Evolutionary conservation across 2,113 vertebrate species (phyloP).

Genomic region (Columbina picui): DNA sequence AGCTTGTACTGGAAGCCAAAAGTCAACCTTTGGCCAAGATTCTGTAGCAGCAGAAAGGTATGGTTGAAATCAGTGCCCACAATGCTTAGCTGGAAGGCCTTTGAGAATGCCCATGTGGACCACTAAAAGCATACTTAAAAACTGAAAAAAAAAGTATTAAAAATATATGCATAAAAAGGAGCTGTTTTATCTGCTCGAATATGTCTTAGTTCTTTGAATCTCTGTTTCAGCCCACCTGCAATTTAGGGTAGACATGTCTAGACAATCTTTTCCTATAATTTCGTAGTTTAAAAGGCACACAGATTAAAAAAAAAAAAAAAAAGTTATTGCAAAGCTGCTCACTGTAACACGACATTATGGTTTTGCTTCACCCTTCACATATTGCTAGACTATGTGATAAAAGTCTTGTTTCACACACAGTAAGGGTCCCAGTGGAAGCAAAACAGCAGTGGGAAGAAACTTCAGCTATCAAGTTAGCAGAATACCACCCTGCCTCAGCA

Average conservation of each 20-base stretch:
- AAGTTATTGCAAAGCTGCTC: neutral
- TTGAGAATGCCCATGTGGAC: neutral
- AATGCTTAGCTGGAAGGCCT: neutral
- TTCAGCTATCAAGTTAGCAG: neutral
- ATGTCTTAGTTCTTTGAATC: neutral
- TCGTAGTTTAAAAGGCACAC: neutral
- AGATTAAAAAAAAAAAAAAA: neutral
- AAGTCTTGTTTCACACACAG: neutral
- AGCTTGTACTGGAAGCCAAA: neutral
- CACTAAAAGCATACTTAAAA: neutral
- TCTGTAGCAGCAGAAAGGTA: neutral
- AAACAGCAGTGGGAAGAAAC: neutral
- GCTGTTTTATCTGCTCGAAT: neutral
- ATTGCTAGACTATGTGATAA: neutral
- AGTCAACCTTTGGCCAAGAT: neutral
- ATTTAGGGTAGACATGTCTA: neutral
- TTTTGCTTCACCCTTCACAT: neutral
- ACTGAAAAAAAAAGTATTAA: neutral
- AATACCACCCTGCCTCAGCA: neutral
- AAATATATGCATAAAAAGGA: neutral
- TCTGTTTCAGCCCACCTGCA: neutral
- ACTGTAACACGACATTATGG: neutral
- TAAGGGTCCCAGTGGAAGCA: neutral
- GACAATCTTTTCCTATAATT: neutral
- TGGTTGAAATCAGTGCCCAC: neutral